Percentiles rank a stretch among this genome's conserved stretches.
Evolutionary conservation across 2,113 vertebrate species (phyloP).

Genomic region (Lynx canadensis): DNA sequence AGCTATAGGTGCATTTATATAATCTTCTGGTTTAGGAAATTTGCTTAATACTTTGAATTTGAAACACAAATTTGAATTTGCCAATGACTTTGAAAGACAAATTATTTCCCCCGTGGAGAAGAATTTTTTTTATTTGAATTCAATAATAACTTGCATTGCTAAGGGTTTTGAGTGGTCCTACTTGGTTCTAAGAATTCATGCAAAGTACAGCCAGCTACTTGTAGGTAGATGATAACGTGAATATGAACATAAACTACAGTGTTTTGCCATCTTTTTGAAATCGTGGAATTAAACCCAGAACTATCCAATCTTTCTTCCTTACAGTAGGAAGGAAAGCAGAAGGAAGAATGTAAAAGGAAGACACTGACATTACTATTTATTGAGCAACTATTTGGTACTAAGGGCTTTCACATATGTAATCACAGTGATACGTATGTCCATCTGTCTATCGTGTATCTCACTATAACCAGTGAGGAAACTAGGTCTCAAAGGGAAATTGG

Average conservation of each 20-base stretch:
- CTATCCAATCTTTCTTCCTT: not conserved
- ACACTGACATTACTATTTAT: not conserved
- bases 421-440: not conserved
- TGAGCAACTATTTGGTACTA: not conserved
- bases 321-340: not conserved
- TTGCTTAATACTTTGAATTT: not conserved
- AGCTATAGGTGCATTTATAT: not conserved
- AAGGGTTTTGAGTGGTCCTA: not conserved
- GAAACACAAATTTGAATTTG: not conserved
- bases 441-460: not conserved
- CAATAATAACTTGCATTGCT: not conserved
- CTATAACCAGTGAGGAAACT: not conserved
- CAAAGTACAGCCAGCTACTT: not conserved
- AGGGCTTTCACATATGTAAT: not conserved
- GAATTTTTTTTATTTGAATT: conserved; percentile 16
- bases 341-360: not conserved
- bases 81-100: conserved; percentile 33
- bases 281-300: not conserved
- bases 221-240: not conserved
- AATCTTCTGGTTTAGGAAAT: not conserved
- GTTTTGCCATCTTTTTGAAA: not conserved
- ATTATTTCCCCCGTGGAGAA: not conserved
- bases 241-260: not conserved
- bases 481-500: not conserved
- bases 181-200: not conserved